These are phyloP conservation scores for Otis tarda DNA, from an alignment of 2,113 vertebrate genomes.

Conservation along the genomic window DNA sequence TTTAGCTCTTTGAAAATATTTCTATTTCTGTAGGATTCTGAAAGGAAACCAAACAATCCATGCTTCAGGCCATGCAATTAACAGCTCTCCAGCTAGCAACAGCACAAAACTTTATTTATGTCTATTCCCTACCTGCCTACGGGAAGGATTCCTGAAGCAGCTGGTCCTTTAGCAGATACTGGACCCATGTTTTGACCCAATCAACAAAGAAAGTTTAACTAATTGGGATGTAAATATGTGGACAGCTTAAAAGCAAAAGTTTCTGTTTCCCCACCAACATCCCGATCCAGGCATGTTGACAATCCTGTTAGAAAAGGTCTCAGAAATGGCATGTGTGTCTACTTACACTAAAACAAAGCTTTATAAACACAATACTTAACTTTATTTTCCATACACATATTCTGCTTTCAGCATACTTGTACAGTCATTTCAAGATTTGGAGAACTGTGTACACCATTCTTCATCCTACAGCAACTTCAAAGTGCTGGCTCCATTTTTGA, in stretches of 20 bases:
- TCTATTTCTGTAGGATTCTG: background rate
- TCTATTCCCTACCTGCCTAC: background rate
- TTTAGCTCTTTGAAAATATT: background rate
- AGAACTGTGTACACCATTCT: background rate
- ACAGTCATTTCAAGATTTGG: conserved; percentile 1
- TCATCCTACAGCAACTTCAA: background rate
- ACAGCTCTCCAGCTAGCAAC: background rate
- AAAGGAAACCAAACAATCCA: background rate
- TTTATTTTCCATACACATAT: conserved; percentile 43
- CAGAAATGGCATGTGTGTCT: background rate
- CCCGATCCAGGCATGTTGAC: accelerated
- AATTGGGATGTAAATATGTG: background rate
- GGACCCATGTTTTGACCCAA: background rate
- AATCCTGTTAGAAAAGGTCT: background rate
- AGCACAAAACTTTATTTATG: background rate
- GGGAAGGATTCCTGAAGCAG: background rate
- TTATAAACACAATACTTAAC: background rate
- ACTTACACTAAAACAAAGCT: background rate
- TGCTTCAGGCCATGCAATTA: background rate
- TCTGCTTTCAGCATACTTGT: background rate
- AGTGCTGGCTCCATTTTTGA: conserved; percentile 1
- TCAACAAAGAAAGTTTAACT: background rate
- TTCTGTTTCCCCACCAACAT: background rate
- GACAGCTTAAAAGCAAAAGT: background rate
- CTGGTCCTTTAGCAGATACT: background rate